Evolutionary conservation across 2,797 vertebrate genomes (phyloP).

Genomic region (Acanthiza pusilla): DNA sequence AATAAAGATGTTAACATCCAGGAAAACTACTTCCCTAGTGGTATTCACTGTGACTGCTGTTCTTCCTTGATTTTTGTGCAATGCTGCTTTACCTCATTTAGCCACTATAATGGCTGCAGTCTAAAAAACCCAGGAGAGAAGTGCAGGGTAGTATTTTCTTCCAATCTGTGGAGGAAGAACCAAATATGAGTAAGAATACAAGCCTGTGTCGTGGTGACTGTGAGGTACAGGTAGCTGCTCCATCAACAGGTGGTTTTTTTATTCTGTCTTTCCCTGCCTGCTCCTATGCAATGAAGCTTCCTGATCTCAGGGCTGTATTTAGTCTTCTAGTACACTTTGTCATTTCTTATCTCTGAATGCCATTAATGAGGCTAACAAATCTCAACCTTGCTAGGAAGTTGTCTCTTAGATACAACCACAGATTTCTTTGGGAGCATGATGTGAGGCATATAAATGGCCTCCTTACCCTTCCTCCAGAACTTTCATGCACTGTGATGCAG

Average conservation of each 20-base stretch:
- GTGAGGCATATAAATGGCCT: not conserved
- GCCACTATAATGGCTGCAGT: not conserved
- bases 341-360: slow-evolving; percentile 7
- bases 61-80: not conserved
- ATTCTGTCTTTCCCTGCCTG: not conserved
- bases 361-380: slow-evolving; percentile 24
- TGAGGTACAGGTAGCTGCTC: slow-evolving; percentile 8
- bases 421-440: not conserved
- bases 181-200: slow-evolving; percentile 60
- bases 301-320: not conserved
- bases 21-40: not conserved
- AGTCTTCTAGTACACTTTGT: slow-evolving; percentile 6
- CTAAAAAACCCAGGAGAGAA: not conserved
- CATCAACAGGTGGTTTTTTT: not conserved
- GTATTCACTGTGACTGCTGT: not conserved
- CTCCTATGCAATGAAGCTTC: not conserved
- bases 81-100: not conserved
- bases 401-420: not conserved
- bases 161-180: slow-evolving; percentile 57
- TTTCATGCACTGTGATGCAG: slow-evolving; percentile 55
- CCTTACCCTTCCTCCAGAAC: slow-evolving; percentile 21
- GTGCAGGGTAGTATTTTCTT: not conserved
- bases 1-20: not conserved
- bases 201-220: slow-evolving; percentile 71
- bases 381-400: not conserved